These are phyloP conservation scores for Helogale parvula DNA, from an alignment of 2,113 vertebrate genomes.

Conservation along the genomic window DNA sequence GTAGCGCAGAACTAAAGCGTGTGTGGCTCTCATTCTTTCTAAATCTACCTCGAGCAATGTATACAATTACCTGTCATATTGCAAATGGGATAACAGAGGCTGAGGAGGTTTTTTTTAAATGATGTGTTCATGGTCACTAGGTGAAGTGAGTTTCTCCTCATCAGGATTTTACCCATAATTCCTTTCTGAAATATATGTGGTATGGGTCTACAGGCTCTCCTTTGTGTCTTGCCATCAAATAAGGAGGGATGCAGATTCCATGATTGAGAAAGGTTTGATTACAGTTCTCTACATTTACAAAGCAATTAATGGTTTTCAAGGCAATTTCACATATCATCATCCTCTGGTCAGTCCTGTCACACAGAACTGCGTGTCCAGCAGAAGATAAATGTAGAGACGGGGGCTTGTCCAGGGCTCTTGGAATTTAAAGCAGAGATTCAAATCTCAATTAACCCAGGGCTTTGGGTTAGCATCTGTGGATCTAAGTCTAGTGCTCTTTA, in stretches of 20 bases:
- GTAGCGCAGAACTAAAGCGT: neutral
- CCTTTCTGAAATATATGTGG: neutral
- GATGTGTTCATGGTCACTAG: neutral
- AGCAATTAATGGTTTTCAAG: neutral
- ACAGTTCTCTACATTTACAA: neutral
- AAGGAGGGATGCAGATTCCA: neutral
- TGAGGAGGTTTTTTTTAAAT: neutral
- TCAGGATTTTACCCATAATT: neutral
- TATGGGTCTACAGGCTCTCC: neutral
- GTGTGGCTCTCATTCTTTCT: neutral
- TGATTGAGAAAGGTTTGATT: neutral
- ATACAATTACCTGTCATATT: neutral
- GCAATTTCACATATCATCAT: neutral
- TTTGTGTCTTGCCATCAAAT: neutral
- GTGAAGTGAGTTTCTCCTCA: neutral
- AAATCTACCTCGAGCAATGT: neutral
- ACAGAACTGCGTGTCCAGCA: too few relatives aligned
- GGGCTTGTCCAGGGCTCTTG: neutral
- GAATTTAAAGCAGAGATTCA: neutral
- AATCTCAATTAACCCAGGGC: neutral
- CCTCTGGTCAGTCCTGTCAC: neutral
- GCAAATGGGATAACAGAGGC: neutral
- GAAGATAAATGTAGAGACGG: neutral
- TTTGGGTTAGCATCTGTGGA: neutral
- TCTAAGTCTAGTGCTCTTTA: neutral